phyloP scores from a whole-genome alignment of 2,797 vertebrate species.

The Phylloscopus collybita region DNA sequence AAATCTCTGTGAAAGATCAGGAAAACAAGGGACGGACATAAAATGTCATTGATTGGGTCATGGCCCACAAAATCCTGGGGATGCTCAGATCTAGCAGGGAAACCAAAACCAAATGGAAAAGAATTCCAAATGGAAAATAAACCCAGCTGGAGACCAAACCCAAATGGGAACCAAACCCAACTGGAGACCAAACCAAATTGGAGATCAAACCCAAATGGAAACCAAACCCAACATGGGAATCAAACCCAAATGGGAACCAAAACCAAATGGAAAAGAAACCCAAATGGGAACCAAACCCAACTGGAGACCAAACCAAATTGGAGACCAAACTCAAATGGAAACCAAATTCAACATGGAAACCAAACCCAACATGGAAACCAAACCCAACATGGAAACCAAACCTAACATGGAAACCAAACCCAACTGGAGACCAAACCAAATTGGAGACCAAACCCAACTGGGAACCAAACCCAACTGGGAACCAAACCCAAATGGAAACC shows the following conservation, averaged over 20 bases:
- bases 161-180: rapidly evolving
- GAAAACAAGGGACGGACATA: neutral
- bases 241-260: no score
- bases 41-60: rapidly evolving
- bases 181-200: neutral
- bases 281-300: neutral
- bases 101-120: neutral
- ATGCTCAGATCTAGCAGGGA: rapidly evolving
- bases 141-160: neutral
- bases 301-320: no score
- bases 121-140: no score
- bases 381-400: neutral
- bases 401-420: rapidly evolving
- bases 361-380: neutral
- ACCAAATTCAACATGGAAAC: rapidly evolving
- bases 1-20: neutral
- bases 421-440: neutral
- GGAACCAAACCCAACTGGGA: neutral
- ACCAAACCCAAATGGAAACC: neutral
- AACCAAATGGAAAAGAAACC: no score
- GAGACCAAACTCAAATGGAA: neutral
- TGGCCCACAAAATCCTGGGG: rapidly evolving
- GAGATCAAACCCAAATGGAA: neutral
- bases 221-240: no score
- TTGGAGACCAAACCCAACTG: no score